Evolutionary conservation across 2,888 invertebrate genomes (phyloP), one percentile per base, ranked within the genome.

Genomic region (Automeris io): DNA sequence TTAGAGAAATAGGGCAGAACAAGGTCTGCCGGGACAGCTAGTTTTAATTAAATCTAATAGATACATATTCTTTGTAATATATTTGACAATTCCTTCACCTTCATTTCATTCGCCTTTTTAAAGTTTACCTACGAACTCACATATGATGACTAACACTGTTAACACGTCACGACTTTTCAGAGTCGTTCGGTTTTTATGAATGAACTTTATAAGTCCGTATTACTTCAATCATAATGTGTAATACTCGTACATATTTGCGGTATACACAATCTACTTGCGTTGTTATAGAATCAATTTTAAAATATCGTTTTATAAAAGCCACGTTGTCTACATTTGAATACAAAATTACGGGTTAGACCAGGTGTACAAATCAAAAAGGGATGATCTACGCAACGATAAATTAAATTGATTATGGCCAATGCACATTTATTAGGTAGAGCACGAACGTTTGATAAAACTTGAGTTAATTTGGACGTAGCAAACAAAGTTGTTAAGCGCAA

Each of bases 401-500:
- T 43, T 40, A 51, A 54, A 65, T 61, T 47, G 60, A 56, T 58
- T 51, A 61, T 62, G 58, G 53, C 56, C 55, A 39, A 49, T 54
- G 46, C 46, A 47, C 45, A 43, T 44, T 41, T 43, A 8, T 18
- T 12, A 11, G 11, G 22, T 11, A 11, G 16, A 21, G n/a, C 21
- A 13, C 19, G 31, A 16, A 22, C 8, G n/a, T 33, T 35, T 26
- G 43, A 45, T 43, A 35, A 45, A 45, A 49, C 41, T 44, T 35
- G 47, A 46, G 37, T 39, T 43, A 33, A 46, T 34, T 18, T 7
- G 19, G 56, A 60, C 21, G 19, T 36, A 21, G 13, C 22, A 13
- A 22, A 6, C 16, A 16, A 26, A 22, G 16, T n/a, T 63, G 75
- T 70, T 70, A 77, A 52, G 55, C 60, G 52, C 46, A 49, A 53